Percentiles rank a stretch among this genome's conserved stretches.
phyloP scores from a whole-genome alignment of 1,140 invertebrate species.

The Drosophila tristis region DNA sequence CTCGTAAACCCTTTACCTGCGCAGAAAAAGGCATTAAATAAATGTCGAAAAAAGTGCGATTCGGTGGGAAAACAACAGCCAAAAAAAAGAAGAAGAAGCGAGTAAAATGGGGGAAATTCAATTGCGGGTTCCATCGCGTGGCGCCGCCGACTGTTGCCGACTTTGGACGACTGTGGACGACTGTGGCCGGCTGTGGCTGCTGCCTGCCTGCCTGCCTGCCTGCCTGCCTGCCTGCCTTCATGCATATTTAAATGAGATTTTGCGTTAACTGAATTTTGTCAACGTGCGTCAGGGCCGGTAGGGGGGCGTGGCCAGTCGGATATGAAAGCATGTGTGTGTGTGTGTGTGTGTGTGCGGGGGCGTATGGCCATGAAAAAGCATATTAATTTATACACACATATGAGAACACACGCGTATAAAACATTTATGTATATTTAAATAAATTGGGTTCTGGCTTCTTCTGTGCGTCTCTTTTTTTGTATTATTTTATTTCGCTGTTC shows the following conservation, averaged over 20 bases:
- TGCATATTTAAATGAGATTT: constrained; percentile 81
- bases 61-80: neutral
- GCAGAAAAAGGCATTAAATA: constrained; percentile 21
- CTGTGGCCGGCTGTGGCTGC: neutral
- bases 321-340: constrained; percentile 1
- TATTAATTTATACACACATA: constrained; percentile 62
- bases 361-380: constrained; percentile 52
- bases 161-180: neutral
- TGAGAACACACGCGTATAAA: constrained; percentile 24
- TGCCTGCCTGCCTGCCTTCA: constrained; percentile 44
- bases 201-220: no score
- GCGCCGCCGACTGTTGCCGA: constrained; percentile 7
- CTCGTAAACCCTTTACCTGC: constrained; percentile 15
- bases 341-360: constrained; percentile 33
- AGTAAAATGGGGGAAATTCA: constrained; percentile 36
- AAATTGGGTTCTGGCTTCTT: constrained; percentile 54
- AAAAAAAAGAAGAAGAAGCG: constrained; percentile 7
- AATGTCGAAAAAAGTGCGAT: constrained; percentile 9
- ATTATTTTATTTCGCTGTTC: constrained; percentile 43
- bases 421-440: constrained; percentile 75
- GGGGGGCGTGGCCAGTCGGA: constrained; percentile 27
- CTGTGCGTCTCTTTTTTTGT: neutral
- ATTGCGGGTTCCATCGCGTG: constrained; percentile 23
- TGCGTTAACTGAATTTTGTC: constrained; percentile 80
- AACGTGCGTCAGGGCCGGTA: constrained; percentile 26